Evolutionary conservation across 2,113 vertebrate genomes (phyloP).

Genomic region (Rattus norvegicus): DNA sequence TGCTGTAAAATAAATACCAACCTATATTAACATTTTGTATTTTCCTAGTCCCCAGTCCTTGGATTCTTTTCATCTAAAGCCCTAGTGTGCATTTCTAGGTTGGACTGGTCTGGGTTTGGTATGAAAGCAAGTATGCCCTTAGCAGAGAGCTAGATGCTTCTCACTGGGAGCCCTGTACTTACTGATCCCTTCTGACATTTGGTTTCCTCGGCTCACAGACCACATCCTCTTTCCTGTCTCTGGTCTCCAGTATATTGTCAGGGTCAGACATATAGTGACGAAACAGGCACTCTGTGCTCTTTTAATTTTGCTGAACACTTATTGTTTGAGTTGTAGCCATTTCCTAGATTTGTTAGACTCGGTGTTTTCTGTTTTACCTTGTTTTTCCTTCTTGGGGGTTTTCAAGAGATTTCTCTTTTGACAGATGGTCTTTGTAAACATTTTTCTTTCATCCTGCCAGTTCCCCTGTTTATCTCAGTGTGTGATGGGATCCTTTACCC

Average conservation of each 20-base stretch:
- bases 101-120: not conserved
- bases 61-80: not conserved
- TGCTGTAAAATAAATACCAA: not conserved
- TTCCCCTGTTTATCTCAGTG: not conserved
- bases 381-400: not conserved
- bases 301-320: not conserved
- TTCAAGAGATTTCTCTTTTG: slow-evolving; percentile 13
- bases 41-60: not conserved
- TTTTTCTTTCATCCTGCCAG: not conserved
- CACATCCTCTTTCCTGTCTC: not conserved
- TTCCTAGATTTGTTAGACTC: not conserved
- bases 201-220: not conserved
- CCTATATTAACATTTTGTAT: not conserved
- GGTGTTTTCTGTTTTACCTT: not conserved
- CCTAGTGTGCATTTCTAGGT: not conserved
- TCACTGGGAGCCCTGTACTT: not conserved
- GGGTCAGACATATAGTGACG: not conserved
- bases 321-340: not conserved
- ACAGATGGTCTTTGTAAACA: not conserved
- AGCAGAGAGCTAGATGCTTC: not conserved
- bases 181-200: not conserved
- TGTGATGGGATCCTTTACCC: not conserved
- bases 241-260: not conserved
- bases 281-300: not conserved
- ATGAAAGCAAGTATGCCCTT: not conserved